These are phyloP conservation scores for Tetramorium simillimum DNA, from an alignment of 1,140 invertebrate species.

Conservation along the genomic window DNA sequence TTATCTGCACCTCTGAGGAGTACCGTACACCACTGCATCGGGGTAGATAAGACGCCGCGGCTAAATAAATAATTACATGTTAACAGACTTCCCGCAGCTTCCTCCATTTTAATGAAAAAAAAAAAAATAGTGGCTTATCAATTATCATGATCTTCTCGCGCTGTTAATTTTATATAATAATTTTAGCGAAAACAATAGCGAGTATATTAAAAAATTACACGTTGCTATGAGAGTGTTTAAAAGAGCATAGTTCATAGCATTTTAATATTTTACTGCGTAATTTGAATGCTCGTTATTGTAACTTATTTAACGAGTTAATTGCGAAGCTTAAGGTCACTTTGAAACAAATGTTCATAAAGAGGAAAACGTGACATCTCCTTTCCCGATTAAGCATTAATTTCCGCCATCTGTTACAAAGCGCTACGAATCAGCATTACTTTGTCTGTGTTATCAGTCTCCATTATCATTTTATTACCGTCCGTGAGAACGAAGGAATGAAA, in stretches of 20 bases:
- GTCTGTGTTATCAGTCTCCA: conserved; percentile 43
- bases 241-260: background rate
- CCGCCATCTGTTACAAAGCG: conserved; percentile 28
- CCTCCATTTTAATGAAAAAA: background rate
- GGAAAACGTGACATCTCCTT: background rate
- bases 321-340: background rate
- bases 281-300: background rate
- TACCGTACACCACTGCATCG: conserved; percentile 14
- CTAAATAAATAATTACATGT: conserved; percentile 48
- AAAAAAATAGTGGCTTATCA: background rate
- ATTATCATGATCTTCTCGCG: background rate
- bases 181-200: background rate
- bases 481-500: conserved; percentile 45
- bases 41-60: background rate
- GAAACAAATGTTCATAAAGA: background rate
- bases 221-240: background rate
- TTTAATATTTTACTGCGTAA: background rate
- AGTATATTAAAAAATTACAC: background rate
- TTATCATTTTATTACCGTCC: conserved; percentile 33
- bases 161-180: background rate
- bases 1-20: conserved; percentile 24
- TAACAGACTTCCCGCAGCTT: background rate
- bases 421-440: conserved; percentile 1
- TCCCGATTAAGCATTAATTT: conserved; percentile 15
- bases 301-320: background rate